Evolutionary conservation across 2,113 vertebrate species (phyloP).

Genomic region (Tringa solitaria): DNA sequence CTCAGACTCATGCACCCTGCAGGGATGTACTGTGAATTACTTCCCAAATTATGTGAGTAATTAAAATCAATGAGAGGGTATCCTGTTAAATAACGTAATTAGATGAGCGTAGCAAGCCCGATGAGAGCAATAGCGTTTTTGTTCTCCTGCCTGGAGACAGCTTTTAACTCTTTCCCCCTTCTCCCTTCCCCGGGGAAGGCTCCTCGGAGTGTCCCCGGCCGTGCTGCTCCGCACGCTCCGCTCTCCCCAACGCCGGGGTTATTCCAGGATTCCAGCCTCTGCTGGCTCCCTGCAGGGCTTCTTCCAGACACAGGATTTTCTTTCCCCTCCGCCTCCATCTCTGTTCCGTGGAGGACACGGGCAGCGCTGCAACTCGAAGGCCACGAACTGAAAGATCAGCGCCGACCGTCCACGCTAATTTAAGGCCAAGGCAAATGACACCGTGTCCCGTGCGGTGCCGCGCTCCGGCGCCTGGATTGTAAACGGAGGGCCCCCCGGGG

Average conservation of each 20-base stretch:
- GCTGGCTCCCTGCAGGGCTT: not conserved
- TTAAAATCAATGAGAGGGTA: slow-evolving; percentile 64
- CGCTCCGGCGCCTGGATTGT: fast-evolving
- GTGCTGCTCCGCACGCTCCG: not conserved
- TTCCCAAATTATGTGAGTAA: slow-evolving; percentile 58
- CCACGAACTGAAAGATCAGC: fast-evolving
- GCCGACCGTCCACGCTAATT: not conserved
- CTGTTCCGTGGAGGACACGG: fast-evolving
- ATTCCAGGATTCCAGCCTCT: not conserved
- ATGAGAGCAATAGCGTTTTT: not conserved
- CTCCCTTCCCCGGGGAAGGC: not conserved
- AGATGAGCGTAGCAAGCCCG: slow-evolving; percentile 12
- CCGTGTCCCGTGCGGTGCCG: not conserved
- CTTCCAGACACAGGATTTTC: fast-evolving
- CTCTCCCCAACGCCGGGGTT: not conserved
- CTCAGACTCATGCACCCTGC: not conserved
- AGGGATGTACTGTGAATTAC: slow-evolving; percentile 29
- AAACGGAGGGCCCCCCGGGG: fast-evolving
- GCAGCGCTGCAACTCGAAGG: fast-evolving
- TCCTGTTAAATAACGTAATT: slow-evolving; percentile 58
- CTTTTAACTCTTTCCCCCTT: slow-evolving; percentile 31
- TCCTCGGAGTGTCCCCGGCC: fast-evolving
- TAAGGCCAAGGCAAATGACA: not conserved
- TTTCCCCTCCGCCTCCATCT: not conserved
- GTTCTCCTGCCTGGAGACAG: slow-evolving; percentile 33